These are phyloP conservation scores for Grapholita molesta DNA, from an alignment of 1,140 invertebrate genomes.

Conservation along the genomic window DNA sequence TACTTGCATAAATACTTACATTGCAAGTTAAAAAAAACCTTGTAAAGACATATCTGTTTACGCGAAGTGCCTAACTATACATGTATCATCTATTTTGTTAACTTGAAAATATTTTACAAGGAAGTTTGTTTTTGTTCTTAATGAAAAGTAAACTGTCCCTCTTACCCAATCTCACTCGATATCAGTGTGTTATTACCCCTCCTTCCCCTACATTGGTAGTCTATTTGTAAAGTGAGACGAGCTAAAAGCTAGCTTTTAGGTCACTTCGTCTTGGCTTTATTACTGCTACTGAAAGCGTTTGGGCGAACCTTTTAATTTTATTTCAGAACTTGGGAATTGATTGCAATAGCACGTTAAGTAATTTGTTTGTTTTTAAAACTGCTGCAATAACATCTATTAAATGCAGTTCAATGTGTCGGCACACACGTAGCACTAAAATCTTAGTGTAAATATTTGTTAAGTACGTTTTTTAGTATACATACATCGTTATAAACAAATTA, in stretches of 20 bases:
- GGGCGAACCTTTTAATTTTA: conserved; percentile 10
- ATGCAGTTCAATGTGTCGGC: not conserved
- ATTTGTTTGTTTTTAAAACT: not conserved
- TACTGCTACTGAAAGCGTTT: not conserved
- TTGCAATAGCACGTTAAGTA: not conserved
- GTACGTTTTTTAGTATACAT: no score
- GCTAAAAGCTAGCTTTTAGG: conserved; percentile 59
- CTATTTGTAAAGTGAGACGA: conserved; percentile 53
- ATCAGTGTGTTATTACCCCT: not conserved
- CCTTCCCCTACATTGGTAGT: conserved; percentile 3
- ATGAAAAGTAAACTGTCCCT: not conserved
- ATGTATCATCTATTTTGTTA: no score
- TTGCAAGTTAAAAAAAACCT: no score
- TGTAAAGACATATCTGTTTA: no score
- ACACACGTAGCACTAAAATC: no score
- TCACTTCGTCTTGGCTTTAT: conserved; percentile 32
- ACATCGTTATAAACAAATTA: no score
- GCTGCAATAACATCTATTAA: not conserved
- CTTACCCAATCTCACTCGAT: not conserved
- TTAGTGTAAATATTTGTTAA: no score
- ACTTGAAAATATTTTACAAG: no score
- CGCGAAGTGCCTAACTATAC: no score
- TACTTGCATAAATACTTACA: no score
- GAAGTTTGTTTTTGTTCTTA: no score
- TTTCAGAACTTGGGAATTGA: not conserved